Evolutionary conservation across 2,113 vertebrate genomes (phyloP).

Genomic region (Aphelocoma coerulescens): DNA sequence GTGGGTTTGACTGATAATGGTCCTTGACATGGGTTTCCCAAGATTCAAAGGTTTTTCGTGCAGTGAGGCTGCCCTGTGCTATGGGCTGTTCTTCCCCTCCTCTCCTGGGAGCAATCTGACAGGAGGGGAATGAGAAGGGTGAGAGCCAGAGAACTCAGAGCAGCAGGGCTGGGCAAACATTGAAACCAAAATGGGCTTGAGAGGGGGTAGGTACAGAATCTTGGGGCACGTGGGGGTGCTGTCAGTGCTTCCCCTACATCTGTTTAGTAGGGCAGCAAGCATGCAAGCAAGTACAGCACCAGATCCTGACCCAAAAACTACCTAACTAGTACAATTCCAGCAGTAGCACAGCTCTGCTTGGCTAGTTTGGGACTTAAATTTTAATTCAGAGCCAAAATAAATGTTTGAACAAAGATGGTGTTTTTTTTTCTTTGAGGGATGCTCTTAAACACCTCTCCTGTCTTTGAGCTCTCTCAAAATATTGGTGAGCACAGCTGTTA

Average conservation of each 20-base stretch:
- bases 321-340: too few species aligned
- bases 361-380: too few species aligned
- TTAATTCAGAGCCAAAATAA: too few species aligned
- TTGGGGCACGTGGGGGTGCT: not conserved
- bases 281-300: not conserved
- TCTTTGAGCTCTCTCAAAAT: too few species aligned
- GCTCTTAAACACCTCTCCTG: too few species aligned
- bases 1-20: not conserved
- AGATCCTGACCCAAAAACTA: too few species aligned
- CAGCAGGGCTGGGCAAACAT: not conserved
- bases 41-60: accelerated
- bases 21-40: not conserved
- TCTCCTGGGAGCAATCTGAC: not conserved
- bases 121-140: not conserved
- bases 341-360: too few species aligned
- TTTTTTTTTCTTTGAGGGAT: too few species aligned
- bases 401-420: too few species aligned
- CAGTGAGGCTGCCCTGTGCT: not conserved
- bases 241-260: not conserved
- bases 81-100: not conserved
- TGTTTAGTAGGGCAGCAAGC: not conserved
- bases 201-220: not conserved
- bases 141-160: not conserved
- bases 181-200: not conserved
- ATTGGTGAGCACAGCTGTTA: too few species aligned